Evolutionary conservation across 2,113 vertebrate species (phyloP).

Genomic region (Amazona guildingii): DNA sequence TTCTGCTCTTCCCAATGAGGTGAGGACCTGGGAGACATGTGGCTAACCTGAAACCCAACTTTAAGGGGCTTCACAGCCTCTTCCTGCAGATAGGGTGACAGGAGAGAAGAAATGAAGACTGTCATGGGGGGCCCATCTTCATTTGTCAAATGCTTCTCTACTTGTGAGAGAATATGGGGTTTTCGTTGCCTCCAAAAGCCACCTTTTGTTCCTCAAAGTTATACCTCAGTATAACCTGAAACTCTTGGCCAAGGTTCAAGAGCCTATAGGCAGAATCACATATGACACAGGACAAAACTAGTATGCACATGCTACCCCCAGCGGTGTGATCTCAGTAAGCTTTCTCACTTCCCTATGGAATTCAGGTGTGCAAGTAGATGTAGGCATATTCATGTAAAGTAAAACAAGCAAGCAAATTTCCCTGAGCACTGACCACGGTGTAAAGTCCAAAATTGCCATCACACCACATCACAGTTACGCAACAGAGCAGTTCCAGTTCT

Average conservation of each 20-base stretch:
- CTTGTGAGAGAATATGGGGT: accelerated
- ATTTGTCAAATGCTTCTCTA: background rate
- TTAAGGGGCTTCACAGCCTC: background rate
- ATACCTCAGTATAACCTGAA: background rate
- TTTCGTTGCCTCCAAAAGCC: background rate
- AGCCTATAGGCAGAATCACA: background rate
- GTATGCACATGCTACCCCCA: background rate
- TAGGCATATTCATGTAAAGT: background rate
- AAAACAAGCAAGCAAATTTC: background rate
- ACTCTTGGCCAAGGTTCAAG: background rate
- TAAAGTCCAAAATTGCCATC: background rate
- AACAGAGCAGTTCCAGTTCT: background rate
- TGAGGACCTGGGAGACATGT: background rate
- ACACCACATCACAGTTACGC: background rate
- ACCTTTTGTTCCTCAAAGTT: background rate
- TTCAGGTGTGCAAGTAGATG: background rate
- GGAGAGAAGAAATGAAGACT: background rate
- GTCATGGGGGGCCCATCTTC: background rate
- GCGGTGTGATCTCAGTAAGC: background rate
- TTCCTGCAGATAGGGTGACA: background rate
- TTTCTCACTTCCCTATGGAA: background rate
- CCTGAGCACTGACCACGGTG: background rate
- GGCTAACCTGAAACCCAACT: background rate
- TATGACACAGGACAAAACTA: background rate
- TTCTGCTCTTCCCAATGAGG: accelerated